Percentiles rank a stretch among this genome's conserved stretches.
These are phyloP conservation scores for Morone saxatilis DNA, from an alignment of 2,113 vertebrate species.

Conservation along the genomic window DNA sequence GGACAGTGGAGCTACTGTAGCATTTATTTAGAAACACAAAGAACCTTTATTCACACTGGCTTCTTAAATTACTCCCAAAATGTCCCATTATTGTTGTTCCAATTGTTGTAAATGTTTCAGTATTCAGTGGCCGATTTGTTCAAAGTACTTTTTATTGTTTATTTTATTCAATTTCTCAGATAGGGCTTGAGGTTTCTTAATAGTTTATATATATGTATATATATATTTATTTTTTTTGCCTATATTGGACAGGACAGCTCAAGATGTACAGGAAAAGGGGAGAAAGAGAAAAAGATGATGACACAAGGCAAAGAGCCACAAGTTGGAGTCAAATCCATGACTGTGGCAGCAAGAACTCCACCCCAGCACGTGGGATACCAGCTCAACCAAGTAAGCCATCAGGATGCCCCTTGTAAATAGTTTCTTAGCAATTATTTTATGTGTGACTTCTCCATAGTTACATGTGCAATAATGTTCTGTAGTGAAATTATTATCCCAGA, in stretches of 20 bases:
- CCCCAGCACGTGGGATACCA: too few species aligned
- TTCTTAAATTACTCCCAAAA: not conserved
- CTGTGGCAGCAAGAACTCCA: too few species aligned
- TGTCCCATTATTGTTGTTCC: not conserved
- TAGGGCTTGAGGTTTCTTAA: not conserved
- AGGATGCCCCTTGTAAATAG: too few species aligned
- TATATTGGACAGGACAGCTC: too few species aligned
- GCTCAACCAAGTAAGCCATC: too few species aligned
- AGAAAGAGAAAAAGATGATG: too few species aligned
- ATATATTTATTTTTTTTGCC: not conserved
- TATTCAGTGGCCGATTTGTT: not conserved
- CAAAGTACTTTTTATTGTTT: not conserved
- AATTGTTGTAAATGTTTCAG: not conserved
- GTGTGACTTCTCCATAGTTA: too few species aligned
- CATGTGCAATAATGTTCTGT: not conserved
- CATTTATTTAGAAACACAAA: conserved; percentile 20
- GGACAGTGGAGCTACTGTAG: conserved; percentile 36
- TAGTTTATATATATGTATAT: not conserved
- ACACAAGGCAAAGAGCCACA: too few species aligned
- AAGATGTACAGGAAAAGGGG: too few species aligned
- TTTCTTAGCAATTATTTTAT: too few species aligned
- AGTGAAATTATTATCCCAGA: not conserved
- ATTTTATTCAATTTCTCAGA: not conserved
- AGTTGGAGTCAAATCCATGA: too few species aligned
- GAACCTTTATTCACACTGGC: conserved; percentile 21